phyloP scores from a whole-genome alignment of 2,888 invertebrate species.

The Pachymerium ferrugineum region DNA sequence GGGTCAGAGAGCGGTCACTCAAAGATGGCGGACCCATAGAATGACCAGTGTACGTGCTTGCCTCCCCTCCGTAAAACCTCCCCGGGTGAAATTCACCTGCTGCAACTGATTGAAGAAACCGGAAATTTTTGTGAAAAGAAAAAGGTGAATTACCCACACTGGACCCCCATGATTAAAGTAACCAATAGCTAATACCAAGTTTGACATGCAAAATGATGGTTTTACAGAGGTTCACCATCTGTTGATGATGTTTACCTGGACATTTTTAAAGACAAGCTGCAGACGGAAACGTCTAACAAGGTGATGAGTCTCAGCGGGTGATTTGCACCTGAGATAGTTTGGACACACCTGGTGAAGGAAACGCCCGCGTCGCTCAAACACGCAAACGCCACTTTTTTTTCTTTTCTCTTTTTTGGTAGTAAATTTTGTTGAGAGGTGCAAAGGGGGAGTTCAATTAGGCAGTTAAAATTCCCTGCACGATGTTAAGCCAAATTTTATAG shows the following conservation, averaged over 20 bases:
- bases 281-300: conserved; percentile 3
- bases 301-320: conserved; percentile 3
- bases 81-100: not conserved
- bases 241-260: not conserved
- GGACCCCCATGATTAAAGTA: not conserved
- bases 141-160: not conserved
- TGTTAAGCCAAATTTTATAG: conserved; percentile 21
- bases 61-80: not conserved
- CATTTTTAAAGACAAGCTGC: not conserved
- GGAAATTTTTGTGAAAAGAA: not conserved
- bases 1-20: not conserved
- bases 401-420: not conserved
- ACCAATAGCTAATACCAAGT: not conserved
- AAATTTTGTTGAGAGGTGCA: not conserved
- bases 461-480: conserved; percentile 13
- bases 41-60: not conserved
- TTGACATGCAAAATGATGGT: not conserved
- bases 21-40: not conserved
- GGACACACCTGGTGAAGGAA: conserved; percentile 1
- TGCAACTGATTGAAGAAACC: not conserved
- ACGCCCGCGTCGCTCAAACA: conserved; percentile 13
- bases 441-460: not conserved
- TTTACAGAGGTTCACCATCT: too few relatives aligned
- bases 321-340: not conserved
- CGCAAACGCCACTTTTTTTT: not conserved